phyloP scores from a whole-genome alignment of 2,113 vertebrate species.

The Brachyistius frenatus region DNA sequence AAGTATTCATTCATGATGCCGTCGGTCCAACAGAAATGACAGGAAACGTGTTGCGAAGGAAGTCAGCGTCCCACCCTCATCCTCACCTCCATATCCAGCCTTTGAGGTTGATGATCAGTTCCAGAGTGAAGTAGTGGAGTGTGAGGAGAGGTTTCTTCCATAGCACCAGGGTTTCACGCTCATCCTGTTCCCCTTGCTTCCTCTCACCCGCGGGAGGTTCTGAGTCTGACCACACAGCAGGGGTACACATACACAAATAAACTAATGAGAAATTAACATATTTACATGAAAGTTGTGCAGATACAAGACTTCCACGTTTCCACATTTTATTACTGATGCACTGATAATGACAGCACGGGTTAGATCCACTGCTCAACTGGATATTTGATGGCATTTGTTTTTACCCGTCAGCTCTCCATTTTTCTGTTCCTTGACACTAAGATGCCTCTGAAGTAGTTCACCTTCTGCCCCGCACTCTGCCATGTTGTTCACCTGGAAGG shows the following conservation, averaged over 20 bases:
- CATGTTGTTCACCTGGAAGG: constrained; percentile 84
- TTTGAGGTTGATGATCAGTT: constrained; percentile 87
- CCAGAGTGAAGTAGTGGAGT: constrained; percentile 91
- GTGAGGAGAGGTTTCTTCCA: constrained; percentile 90
- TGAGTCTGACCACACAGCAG: constrained; percentile 72
- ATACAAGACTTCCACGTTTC: neutral
- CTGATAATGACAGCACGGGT: neutral
- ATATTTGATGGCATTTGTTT: neutral
- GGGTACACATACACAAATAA: constrained; percentile 8
- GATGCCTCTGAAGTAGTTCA: constrained; percentile 83
- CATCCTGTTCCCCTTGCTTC: constrained; percentile 85
- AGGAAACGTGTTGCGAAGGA: neutral
- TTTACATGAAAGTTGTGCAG: neutral
- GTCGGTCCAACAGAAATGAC: neutral
- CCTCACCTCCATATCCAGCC: constrained; percentile 91
- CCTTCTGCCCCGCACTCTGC: constrained; percentile 86
- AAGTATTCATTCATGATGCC: neutral
- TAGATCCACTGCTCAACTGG: neutral
- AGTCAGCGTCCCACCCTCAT: neutral
- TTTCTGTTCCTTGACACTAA: constrained; percentile 84
- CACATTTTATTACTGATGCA: neutral
- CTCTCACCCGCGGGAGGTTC: constrained; percentile 78
- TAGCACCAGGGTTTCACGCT: constrained; percentile 87
- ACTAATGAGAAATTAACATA: neutral
- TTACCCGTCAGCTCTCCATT: constrained; percentile 87